These are phyloP conservation scores for Leucophenga varia DNA, from an alignment of 1,140 invertebrate genomes.

Conservation along the genomic window DNA sequence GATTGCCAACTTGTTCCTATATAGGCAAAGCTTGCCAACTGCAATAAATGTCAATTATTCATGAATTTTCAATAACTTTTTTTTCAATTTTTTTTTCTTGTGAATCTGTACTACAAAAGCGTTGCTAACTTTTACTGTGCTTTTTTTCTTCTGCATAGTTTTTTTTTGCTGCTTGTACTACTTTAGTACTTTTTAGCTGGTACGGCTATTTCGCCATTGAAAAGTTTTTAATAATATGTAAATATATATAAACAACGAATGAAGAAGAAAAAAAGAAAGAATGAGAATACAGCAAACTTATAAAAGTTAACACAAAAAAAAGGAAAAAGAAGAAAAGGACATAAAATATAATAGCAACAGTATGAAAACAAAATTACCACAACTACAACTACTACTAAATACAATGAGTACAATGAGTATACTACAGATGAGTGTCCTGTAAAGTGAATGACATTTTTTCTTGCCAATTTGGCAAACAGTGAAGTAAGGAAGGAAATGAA, in stretches of 20 bases:
- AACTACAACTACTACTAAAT: too few relatives aligned
- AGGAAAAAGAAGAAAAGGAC: slow-evolving; percentile 22
- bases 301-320: too few relatives aligned
- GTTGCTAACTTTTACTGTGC: background rate
- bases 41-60: slow-evolving; percentile 53
- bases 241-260: slow-evolving; percentile 19
- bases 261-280: background rate
- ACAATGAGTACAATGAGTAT: too few relatives aligned
- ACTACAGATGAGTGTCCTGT: too few relatives aligned
- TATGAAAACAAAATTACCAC: slow-evolving; percentile 36
- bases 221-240: slow-evolving; percentile 53
- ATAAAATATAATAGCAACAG: slow-evolving; percentile 44
- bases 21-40: slow-evolving; percentile 50
- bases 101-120: too few relatives aligned
- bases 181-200: too few relatives aligned
- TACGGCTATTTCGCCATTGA: slow-evolving; percentile 23
- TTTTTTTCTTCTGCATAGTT: slow-evolving; percentile 11
- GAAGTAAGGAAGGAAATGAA: background rate
- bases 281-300: background rate
- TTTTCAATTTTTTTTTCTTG: too few relatives aligned
- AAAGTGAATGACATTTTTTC: too few relatives aligned
- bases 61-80: slow-evolving; percentile 51
- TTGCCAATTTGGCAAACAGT: slow-evolving; percentile 17
- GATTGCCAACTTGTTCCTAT: slow-evolving; percentile 29
- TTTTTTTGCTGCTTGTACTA: slow-evolving; percentile 1